Percentiles rank a stretch among this genome's conserved stretches.
These are phyloP conservation scores for Myathropa florea DNA, from an alignment of 2,888 invertebrate genomes.

Conservation along the genomic window DNA sequence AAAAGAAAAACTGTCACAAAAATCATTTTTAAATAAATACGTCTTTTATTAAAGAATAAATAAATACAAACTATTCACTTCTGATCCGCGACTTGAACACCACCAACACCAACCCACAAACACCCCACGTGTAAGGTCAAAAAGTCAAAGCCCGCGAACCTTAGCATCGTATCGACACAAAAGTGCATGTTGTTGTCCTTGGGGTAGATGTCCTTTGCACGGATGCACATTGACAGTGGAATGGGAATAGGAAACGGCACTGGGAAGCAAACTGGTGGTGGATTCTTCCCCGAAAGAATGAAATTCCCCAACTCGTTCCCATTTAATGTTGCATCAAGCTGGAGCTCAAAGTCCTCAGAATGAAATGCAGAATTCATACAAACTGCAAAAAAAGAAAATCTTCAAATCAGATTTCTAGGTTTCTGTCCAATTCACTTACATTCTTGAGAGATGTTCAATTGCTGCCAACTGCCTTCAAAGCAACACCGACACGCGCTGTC, in stretches of 20 bases:
- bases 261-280: slow-evolving; percentile 55
- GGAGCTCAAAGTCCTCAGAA: slow-evolving; percentile 25
- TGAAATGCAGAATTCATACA: slow-evolving; percentile 32
- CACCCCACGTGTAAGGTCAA: slow-evolving; percentile 40
- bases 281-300: slow-evolving; percentile 46
- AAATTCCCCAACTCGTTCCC: slow-evolving; percentile 38
- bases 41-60: not conserved
- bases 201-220: slow-evolving; percentile 43
- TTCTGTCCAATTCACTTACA: slow-evolving; percentile 21
- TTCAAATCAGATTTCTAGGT: not conserved
- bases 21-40: not conserved
- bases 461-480: slow-evolving; percentile 38
- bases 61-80: not conserved
- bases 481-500: slow-evolving; percentile 37
- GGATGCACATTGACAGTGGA: slow-evolving; percentile 43
- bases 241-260: slow-evolving; percentile 51
- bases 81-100: slow-evolving; percentile 30
- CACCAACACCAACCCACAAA: slow-evolving; percentile 42
- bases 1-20: too few relatives aligned
- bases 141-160: slow-evolving; percentile 41
- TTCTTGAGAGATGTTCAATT: slow-evolving; percentile 15
- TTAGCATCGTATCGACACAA: slow-evolving; percentile 44
- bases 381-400: slow-evolving; percentile 8
- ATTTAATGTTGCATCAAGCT: slow-evolving; percentile 30
- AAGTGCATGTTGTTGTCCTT: slow-evolving; percentile 43